Evolutionary conservation across 92 coral and sea anemone genomes (phyloP).

Genomic region (Zoanthus sociatus): DNA sequence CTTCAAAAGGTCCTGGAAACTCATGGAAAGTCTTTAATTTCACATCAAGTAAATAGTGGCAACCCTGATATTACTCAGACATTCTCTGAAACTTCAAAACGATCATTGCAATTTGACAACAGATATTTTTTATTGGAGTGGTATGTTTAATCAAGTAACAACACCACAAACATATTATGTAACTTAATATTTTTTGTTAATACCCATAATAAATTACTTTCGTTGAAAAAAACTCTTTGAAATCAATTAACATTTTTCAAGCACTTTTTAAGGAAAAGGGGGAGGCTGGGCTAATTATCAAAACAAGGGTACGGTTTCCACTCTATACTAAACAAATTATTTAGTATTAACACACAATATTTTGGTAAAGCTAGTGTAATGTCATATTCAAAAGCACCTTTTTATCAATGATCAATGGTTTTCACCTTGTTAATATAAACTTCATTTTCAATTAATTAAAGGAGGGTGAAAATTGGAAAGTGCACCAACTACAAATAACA

Average conservation of each 20-base stretch:
- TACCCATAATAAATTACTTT: neutral
- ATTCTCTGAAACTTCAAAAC: neutral
- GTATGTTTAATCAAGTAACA: neutral
- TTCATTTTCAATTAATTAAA: conserved; percentile 47
- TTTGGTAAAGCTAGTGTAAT: neutral
- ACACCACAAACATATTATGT: neutral
- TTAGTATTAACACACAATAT: neutral
- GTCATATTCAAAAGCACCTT: neutral
- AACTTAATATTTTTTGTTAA: neutral
- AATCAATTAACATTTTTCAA: neutral
- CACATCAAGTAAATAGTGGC: too few relatives aligned
- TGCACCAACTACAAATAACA: conserved; percentile 56
- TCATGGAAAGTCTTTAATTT: too few relatives aligned
- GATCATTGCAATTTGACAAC: neutral
- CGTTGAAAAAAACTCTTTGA: neutral
- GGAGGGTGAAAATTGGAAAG: conserved; percentile 65
- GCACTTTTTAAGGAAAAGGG: neutral
- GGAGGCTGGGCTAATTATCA: neutral
- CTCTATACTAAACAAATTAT: neutral
- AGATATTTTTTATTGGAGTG: neutral
- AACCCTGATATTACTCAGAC: too few relatives aligned
- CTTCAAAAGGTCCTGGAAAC: too few relatives aligned
- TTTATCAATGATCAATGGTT: neutral
- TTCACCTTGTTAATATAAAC: neutral
- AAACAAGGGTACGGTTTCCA: neutral